Conservation (phyloP, 2,797 vertebrate species). For the Amphiprion clarkii region DNA sequence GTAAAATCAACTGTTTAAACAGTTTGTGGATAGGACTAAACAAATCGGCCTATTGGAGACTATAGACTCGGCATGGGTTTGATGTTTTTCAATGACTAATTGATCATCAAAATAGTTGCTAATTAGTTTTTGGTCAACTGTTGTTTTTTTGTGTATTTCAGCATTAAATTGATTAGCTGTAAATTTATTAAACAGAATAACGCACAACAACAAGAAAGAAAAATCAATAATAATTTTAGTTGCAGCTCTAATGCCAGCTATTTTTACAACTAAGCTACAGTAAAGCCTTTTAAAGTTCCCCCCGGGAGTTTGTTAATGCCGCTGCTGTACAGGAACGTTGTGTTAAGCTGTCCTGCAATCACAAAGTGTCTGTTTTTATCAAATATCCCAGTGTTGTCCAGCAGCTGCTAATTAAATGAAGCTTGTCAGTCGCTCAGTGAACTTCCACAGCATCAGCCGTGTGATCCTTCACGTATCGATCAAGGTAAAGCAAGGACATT, state of each 20-base stretch:
- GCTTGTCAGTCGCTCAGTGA: slow-evolving; percentile 17
- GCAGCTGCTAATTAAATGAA: slow-evolving; percentile 42
- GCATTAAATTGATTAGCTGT: background rate
- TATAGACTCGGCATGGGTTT: background rate
- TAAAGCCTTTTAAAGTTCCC: background rate
- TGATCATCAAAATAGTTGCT: background rate
- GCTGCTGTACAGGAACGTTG: background rate
- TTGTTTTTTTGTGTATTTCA: background rate
- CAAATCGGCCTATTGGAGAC: background rate
- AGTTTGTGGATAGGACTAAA: background rate
- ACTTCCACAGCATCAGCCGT: slow-evolving; percentile 13
- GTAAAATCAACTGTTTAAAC: background rate
- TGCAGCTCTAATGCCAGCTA: background rate
- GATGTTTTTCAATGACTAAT: background rate
- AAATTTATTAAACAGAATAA: background rate
- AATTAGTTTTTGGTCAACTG: too few relatives aligned
- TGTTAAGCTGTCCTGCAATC: background rate
- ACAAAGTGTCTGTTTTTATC: slow-evolving; percentile 25
- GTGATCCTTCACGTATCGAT: slow-evolving; percentile 41
- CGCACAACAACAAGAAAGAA: background rate
- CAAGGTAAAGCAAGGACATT: slow-evolving; percentile 81
- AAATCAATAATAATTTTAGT: background rate
- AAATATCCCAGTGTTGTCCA: slow-evolving; percentile 7
- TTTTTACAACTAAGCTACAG: background rate
- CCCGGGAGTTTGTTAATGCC: background rate